These are phyloP conservation scores for Beroe ovata DNA, from an alignment of 37 sponge, comb jelly and placozoan genomes.

Conservation along the genomic window DNA sequence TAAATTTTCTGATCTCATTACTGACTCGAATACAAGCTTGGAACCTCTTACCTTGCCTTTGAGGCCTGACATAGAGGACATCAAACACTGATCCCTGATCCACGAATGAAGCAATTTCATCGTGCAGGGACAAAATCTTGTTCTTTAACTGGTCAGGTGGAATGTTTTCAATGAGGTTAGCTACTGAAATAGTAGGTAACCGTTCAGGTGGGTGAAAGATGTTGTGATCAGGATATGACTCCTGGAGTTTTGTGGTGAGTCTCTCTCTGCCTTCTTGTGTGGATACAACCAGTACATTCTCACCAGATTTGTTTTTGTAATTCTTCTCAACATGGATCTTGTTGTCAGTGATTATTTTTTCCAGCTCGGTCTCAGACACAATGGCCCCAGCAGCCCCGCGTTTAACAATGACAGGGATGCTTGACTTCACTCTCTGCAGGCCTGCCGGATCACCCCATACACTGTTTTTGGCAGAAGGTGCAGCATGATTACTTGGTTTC, in stretches of 20 bases:
- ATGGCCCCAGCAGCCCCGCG: neutral
- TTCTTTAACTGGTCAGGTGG: neutral
- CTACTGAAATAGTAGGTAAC: constrained; percentile 3
- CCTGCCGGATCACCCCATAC: neutral
- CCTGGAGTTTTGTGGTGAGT: neutral
- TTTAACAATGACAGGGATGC: neutral
- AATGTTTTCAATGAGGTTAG: neutral
- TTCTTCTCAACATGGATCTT: neutral
- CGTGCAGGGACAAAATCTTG: neutral
- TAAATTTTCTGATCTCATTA: neutral
- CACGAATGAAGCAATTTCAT: neutral
- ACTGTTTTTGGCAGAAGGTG: neutral
- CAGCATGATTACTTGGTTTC: neutral
- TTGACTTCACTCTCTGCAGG: neutral
- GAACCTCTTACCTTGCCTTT: neutral
- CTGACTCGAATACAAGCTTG: constrained; percentile 14
- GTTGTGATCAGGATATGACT: neutral
- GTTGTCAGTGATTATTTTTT: neutral
- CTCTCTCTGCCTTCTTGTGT: neutral
- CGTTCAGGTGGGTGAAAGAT: neutral
- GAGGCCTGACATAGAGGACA: constrained; percentile 6
- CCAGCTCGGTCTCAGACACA: neutral
- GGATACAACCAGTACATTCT: neutral
- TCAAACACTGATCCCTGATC: neutral
- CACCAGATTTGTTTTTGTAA: neutral